Evolutionary conservation across 2,797 vertebrate genomes (phyloP), one percentile per base, ranked within the genome.

Genomic region (Silurus aristotelis): DNA sequence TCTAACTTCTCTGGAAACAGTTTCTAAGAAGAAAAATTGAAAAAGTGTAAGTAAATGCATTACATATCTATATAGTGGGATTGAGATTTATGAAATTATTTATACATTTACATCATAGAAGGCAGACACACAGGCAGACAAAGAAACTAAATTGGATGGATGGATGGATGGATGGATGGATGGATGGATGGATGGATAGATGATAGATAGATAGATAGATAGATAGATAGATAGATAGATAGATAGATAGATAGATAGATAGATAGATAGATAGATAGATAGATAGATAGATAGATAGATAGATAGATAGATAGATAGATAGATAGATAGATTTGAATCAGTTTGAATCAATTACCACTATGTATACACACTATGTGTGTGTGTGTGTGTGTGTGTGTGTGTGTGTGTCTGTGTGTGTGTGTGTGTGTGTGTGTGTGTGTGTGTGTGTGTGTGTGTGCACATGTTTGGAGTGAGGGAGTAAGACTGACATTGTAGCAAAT

Each of bases 1-100:
- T 95, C 93, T 88, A 95, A 87, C 85, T 91, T 95, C 56, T 95
- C 95, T 1, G 96, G 95, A 90, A 96, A 96, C 88, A 95, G 86
- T 66, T 91, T 95, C 97, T 99, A 92, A 12, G 73, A 89, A n/a
- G 8, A 61, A 64, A 46, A 77, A 52, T 52, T 7, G 0, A 52
- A 52, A 52, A 52, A 7, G 48, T 52, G 48, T 52, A 10, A 7
- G 48, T 10, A 52, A 52, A 52, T 52, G 48, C 7, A 7, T 52
- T 10, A 58, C 9, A 63, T 9, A 13, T 22, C 55, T 25, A 58
- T 48, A 77, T 55, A 75, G 12, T 27, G 72, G n/a, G 25, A 25
- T 2, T 3, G 20, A 72, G 20, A 55, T 17, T 2, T 7, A 55
- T 75, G 3, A 7, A 10, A 52, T 7, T 52, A 52, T 52, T 7